These are phyloP conservation scores for Chaetodon trifasciatus DNA, from an alignment of 2,797 vertebrate genomes.

Conservation along the genomic window DNA sequence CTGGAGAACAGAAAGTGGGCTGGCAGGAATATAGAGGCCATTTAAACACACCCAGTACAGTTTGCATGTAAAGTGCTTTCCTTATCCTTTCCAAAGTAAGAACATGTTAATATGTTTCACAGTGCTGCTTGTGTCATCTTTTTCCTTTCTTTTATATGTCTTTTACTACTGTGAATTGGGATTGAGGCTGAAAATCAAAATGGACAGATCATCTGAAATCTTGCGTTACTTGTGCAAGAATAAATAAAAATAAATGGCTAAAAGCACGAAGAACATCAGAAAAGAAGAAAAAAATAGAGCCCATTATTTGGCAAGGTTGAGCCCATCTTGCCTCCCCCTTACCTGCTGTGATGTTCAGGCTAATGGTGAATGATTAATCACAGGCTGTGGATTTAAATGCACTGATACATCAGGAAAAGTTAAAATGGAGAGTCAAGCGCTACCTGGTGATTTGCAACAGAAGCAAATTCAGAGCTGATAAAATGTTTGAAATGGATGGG, in stretches of 20 bases:
- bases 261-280: not conserved
- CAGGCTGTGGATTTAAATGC: constrained; percentile 11
- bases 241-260: not conserved
- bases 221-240: constrained; percentile 1
- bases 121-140: constrained; percentile 22
- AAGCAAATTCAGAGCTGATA: not conserved
- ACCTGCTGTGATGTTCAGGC: constrained; percentile 40
- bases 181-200: not conserved
- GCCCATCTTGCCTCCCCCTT: not conserved
- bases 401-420: not conserved
- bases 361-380: constrained; percentile 40
- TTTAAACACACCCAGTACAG: constrained; percentile 56
- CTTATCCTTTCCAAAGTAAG: constrained; percentile 35
- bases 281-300: constrained; percentile 4
- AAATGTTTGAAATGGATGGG: not conserved
- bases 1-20: constrained; percentile 59
- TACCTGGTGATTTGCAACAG: not conserved
- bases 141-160: constrained; percentile 18
- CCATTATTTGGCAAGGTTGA: constrained; percentile 27
- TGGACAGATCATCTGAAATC: constrained; percentile 11
- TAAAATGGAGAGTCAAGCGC: not conserved
- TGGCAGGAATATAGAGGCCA: constrained; percentile 46
- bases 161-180: not conserved
- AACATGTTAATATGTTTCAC: constrained; percentile 35
- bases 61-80: constrained; percentile 65